These are phyloP conservation scores for Phodopus roborovskii DNA, from an alignment of 2,113 vertebrate genomes.

Conservation along the genomic window DNA sequence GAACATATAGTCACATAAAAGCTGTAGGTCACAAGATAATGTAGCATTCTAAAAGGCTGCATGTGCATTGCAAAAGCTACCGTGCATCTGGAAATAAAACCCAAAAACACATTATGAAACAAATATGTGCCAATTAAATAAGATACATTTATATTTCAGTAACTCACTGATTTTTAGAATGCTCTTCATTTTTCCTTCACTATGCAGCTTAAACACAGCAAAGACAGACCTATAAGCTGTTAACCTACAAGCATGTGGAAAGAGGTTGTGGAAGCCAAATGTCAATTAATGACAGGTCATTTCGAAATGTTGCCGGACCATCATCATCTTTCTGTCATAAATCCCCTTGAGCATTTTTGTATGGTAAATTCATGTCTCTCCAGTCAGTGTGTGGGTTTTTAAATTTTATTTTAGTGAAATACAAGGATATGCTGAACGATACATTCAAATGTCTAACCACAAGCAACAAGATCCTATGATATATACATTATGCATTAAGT, in stretches of 20 bases:
- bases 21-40: neutral
- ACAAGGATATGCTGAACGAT: slow-evolving; percentile 6
- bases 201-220: neutral
- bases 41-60: neutral
- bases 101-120: neutral
- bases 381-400: slow-evolving; percentile 1
- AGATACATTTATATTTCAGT: neutral
- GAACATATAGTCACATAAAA: neutral
- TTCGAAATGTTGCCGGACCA: neutral
- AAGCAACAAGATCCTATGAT: neutral
- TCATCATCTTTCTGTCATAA: neutral
- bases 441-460: slow-evolving; percentile 29
- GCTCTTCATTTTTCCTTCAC: neutral
- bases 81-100: neutral
- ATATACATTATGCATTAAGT: slow-evolving; percentile 56
- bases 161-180: neutral
- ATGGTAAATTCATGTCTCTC: slow-evolving; percentile 6
- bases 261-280: neutral
- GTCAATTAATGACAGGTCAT: neutral
- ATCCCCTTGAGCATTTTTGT: neutral
- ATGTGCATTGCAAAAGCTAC: neutral
- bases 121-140: neutral
- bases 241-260: neutral
- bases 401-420: slow-evolving; percentile 49
- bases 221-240: neutral